phyloP scores from a whole-genome alignment of 2,888 invertebrate genomes.

The Eristalis pertinax region DNA sequence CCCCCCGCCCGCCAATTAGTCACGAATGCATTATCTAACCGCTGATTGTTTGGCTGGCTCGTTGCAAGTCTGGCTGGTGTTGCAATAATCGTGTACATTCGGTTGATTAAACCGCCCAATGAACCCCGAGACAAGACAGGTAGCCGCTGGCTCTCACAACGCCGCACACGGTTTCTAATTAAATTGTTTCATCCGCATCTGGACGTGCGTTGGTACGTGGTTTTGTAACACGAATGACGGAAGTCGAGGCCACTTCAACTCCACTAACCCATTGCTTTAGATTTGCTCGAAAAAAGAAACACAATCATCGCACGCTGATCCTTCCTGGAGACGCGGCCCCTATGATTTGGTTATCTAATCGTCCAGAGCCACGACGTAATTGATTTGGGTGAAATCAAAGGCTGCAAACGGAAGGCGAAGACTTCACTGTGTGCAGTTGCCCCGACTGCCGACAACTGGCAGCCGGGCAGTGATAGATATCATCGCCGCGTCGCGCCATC shows the following conservation, averaged over 20 bases:
- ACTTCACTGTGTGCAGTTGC: conserved; percentile 1
- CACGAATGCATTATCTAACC: conserved; percentile 1
- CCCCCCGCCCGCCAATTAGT: not conserved
- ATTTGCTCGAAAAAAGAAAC: conserved; percentile 36
- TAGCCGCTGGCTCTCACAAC: conserved; percentile 13
- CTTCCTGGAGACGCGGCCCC: conserved; percentile 54
- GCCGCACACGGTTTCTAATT: conserved; percentile 28
- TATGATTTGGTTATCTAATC: conserved; percentile 55
- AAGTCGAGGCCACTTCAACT: conserved; percentile 25
- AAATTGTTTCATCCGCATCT: conserved; percentile 41
- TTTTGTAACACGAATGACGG: conserved; percentile 60
- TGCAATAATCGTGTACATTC: conserved; percentile 48
- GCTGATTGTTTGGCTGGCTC: conserved; percentile 14
- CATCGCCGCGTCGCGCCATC: conserved; percentile 16
- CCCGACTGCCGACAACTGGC: conserved; percentile 28
- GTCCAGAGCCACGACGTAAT: conserved; percentile 24
- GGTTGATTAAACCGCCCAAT: conserved; percentile 59
- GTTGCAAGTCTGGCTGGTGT: conserved; percentile 16
- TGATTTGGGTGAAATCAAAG: conserved; percentile 49
- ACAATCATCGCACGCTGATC: conserved; percentile 28
- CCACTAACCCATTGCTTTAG: conserved; percentile 70
- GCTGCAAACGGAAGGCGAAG: conserved; percentile 49
- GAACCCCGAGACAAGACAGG: conserved; percentile 43
- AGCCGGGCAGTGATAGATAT: conserved; percentile 58
- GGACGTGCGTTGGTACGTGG: not conserved